phyloP scores from a whole-genome alignment of 2,888 invertebrate genomes.

The Xanthia togata region DNA sequence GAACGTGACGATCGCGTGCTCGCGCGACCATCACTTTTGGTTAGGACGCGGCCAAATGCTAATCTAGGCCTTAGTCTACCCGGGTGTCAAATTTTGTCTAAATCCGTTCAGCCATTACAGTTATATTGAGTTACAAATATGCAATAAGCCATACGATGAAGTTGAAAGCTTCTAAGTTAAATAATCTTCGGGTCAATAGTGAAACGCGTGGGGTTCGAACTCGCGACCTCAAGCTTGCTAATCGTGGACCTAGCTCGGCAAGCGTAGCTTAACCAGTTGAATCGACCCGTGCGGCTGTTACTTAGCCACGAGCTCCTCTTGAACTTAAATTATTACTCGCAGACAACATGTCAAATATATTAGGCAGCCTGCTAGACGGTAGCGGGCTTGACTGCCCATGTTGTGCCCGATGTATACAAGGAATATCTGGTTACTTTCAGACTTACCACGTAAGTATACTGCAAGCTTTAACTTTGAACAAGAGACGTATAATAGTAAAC shows the following conservation, averaged over 20 bases:
- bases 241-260: not conserved
- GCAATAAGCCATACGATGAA: not conserved
- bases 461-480: not conserved
- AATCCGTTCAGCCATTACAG: not conserved
- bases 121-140: not conserved
- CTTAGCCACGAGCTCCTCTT: too few species aligned
- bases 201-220: not conserved
- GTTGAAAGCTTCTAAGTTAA: not conserved
- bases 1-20: too few species aligned
- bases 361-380: too few species aligned
- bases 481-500: not conserved
- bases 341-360: not conserved
- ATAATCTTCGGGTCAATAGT: not conserved
- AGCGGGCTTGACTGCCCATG: too few species aligned
- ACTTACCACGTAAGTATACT: not conserved
- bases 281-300: too few species aligned
- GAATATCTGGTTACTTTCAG: not conserved
- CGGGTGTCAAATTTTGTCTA: not conserved
- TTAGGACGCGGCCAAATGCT: too few species aligned
- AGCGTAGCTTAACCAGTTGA: too few species aligned
- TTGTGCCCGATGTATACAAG: not conserved
- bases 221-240: not conserved
- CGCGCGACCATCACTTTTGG: too few species aligned
- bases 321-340: not conserved
- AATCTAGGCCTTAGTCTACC: not conserved